Percentiles rank a stretch among this genome's conserved stretches.
phyloP scores from a whole-genome alignment of 2,888 invertebrate genomes.

The Eumerus sabulonum region DNA sequence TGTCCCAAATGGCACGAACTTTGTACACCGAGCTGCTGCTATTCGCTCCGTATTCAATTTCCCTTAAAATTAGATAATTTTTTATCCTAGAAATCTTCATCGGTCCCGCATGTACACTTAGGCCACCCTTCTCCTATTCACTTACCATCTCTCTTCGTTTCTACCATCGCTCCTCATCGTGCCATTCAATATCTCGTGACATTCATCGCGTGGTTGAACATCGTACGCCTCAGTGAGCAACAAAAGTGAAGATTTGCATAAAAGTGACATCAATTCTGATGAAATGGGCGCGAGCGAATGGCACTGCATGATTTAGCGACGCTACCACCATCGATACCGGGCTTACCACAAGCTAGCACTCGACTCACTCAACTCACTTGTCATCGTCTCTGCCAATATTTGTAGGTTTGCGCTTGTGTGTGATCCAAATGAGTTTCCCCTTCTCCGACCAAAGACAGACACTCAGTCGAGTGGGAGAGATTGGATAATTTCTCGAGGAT shows the following conservation, averaged over 20 bases:
- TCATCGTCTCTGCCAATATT: not conserved
- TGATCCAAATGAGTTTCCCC: slow-evolving; percentile 42
- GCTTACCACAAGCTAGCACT: not conserved
- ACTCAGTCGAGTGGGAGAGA: not conserved
- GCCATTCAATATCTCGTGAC: slow-evolving; percentile 39
- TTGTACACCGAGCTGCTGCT: slow-evolving; percentile 28
- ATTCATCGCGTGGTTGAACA: slow-evolving; percentile 68
- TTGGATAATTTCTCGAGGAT: slow-evolving; percentile 21
- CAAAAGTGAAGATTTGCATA: slow-evolving; percentile 69
- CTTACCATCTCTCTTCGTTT: slow-evolving; percentile 2
- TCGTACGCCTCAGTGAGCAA: slow-evolving; percentile 61
- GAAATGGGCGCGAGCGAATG: slow-evolving; percentile 61
- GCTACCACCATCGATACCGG: slow-evolving; percentile 10
- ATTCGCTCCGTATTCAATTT: slow-evolving; percentile 59
- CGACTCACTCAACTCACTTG: too few species aligned
- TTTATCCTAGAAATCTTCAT: slow-evolving; percentile 64
- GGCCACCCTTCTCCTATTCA: too few species aligned
- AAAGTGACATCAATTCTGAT: slow-evolving; percentile 68
- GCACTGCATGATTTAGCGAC: slow-evolving; percentile 62
- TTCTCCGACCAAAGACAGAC: not conserved
- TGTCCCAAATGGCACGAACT: too few species aligned
- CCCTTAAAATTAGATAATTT: slow-evolving; percentile 65
- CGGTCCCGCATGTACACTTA: slow-evolving; percentile 45
- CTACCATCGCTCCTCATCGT: not conserved
- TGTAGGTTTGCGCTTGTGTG: too few species aligned